phyloP scores from a whole-genome alignment of 2,888 invertebrate genomes.

The Tenthredo livida region DNA sequence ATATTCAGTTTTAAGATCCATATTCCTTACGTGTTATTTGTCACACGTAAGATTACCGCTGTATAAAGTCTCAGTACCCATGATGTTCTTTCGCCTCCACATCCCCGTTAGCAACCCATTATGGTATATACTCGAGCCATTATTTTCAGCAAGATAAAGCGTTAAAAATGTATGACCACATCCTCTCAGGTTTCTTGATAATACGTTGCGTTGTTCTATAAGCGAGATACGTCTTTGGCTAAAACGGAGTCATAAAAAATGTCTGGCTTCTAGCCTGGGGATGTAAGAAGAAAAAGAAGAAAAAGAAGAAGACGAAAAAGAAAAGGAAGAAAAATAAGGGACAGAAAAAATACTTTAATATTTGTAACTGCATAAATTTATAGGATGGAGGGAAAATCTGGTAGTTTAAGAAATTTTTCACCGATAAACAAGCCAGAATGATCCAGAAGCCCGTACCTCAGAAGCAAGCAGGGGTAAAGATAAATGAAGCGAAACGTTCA shows the following conservation, averaged over 20 bases:
- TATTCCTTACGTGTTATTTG: background rate
- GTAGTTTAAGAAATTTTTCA: conserved; percentile 3
- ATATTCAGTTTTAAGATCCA: background rate
- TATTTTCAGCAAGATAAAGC: background rate
- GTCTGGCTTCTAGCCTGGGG: background rate
- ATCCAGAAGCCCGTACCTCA: conserved; percentile 37
- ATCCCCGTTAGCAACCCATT: background rate
- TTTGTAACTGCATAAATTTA: background rate
- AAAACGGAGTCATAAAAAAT: background rate
- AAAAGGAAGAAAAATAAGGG: no score
- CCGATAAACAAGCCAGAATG: conserved; percentile 39
- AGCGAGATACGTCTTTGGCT: background rate
- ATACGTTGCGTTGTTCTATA: background rate
- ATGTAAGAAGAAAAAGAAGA: background rate
- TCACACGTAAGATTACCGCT: background rate
- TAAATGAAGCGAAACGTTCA: conserved; percentile 34
- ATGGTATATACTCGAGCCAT: conserved; percentile 5
- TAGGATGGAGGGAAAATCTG: background rate
- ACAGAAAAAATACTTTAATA: background rate
- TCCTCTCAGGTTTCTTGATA: background rate
- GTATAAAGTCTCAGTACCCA: background rate
- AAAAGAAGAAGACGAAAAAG: no score
- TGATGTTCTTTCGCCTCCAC: background rate
- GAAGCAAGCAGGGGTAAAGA: conserved; percentile 14
- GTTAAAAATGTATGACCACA: conserved; percentile 27